Base-by-base conservation (phyloP, 2,888 invertebrate genomes). In the Balanococcus diminutus region DNA sequence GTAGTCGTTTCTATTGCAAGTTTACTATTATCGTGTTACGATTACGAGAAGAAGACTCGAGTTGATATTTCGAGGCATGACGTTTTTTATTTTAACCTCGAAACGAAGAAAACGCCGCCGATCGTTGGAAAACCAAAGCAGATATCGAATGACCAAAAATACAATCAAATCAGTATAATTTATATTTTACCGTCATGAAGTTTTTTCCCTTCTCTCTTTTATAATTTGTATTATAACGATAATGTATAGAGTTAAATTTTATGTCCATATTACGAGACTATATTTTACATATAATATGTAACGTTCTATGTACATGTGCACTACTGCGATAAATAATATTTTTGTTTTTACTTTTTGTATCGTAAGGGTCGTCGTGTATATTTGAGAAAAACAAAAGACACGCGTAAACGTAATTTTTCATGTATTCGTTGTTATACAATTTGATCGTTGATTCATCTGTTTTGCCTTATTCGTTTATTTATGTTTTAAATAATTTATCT, bases 401-500 rank as follows among this genome's bases (percentile, higher is more conserved):
- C 19, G 22, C 56, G 42, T 16, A 3, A 42, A 56, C 56, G 56
- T 56, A 56, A 56, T 56, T 56, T 56, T 56, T 56, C 22, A 22
- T 56, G 56, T 56, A 56, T 56, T 56, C 19, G 4, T 56, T 56
- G 56, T 56, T 56, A 56, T 56, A 56, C 56, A 56, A 56, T 79
- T 79, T 79, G 79, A 31, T 79, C 36, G 79, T 79, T 79, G 32
- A 79, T 79, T 32, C 36, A 36, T 31, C 79, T 36, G 32, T 79
- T 79, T 79, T 36, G 79, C 79, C 79, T 79, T 79, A 79, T 79
- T 79, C 56, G 56, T 56, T 56, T 22, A 56, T 14, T 42, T 56
- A 56, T 56, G 56, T 56, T 56, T 56, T 56, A 56, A 19, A n/a
- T n/a, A 56, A 56, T 19, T 56, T 56, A 56, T 22, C 42, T 56